These are phyloP conservation scores for Triplophysa tibetana DNA, from an alignment of 2,113 vertebrate species.

Conservation along the genomic window DNA sequence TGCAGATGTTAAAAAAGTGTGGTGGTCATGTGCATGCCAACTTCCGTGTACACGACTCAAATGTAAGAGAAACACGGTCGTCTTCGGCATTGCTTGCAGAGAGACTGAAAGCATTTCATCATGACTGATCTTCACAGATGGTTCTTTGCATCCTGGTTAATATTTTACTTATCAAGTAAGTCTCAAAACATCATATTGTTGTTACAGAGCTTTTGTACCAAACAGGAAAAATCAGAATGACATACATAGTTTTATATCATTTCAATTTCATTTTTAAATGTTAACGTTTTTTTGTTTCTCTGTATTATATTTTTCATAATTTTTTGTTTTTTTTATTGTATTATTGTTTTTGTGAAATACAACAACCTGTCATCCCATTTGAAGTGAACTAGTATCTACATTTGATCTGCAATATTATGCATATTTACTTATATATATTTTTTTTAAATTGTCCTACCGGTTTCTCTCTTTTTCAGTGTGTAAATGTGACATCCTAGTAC, in stretches of 20 bases:
- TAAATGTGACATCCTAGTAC: slow-evolving; percentile 13
- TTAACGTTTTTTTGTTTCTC: too few relatives aligned
- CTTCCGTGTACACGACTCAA: not conserved
- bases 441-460: too few relatives aligned
- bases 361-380: too few relatives aligned
- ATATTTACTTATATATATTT: too few relatives aligned
- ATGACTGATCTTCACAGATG: slow-evolving; percentile 25
- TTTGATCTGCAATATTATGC: too few relatives aligned
- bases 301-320: too few relatives aligned
- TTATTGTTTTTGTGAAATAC: too few relatives aligned
- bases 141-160: slow-evolving; percentile 3
- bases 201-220: not conserved
- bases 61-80: not conserved
- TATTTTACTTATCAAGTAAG: slow-evolving; percentile 41
- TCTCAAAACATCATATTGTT: not conserved
- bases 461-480: slow-evolving; percentile 26
- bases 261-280: too few relatives aligned
- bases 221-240: too few relatives aligned
- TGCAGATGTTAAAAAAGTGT: slow-evolving; percentile 4
- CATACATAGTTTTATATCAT: too few relatives aligned
- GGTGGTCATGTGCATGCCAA: slow-evolving; percentile 44
- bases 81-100: not conserved
- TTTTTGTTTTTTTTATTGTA: too few relatives aligned
- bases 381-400: too few relatives aligned
- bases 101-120: slow-evolving; percentile 4